Base-by-base conservation (phyloP, 1,140 invertebrate genomes). In the Venturia canescens region DNA sequence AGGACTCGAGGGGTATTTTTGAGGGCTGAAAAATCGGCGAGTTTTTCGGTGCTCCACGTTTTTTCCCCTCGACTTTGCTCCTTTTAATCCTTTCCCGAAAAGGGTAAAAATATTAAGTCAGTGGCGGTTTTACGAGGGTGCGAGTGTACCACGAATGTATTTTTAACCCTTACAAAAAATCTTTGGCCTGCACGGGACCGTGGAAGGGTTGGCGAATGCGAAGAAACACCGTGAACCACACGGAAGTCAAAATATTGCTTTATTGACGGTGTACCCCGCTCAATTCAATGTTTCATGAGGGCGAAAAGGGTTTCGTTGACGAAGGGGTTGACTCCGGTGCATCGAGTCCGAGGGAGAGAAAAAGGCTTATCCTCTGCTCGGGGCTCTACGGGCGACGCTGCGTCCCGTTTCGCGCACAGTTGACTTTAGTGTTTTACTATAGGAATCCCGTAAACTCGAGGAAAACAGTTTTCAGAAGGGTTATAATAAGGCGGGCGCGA, bases 181-280 rank as follows among this genome's bases (percentile, higher is more conserved):
- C 38, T 9, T 0, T 13, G 13, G 76, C 74, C 18, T 31, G 31
- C 23, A n/a, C n/a, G 26, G 18, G 74, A 31, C 85, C 85, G 87
- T 83, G 86, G 84, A 86, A 82, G 27, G 11, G 78, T 26, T 18
- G 31, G 27, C 38, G 18, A 26, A 57, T 21, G 16, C 3, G 53
- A 72, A 13, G 21, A 48, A 57, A 29, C 27, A 57, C 23, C 48
- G 26, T n/a, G 53, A 5, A 26, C 38, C 31, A 84, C 81, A 3
- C 60, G 63, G 72, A 80, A 86, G 84, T 88, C 86, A 89, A 87
- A 89, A 89, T 90, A 89, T 89, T 89, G 81, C 86, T 91, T 91
- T 90, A 90, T 90, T 89, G 86, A 85, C 27, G 80, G 83, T 63
- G 66, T 50, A 80, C 69, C 63, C 78, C n/a, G n/a, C n/a, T 78